phyloP scores from a whole-genome alignment of 2,888 invertebrate genomes.

The Ptilodon capucinus region DNA sequence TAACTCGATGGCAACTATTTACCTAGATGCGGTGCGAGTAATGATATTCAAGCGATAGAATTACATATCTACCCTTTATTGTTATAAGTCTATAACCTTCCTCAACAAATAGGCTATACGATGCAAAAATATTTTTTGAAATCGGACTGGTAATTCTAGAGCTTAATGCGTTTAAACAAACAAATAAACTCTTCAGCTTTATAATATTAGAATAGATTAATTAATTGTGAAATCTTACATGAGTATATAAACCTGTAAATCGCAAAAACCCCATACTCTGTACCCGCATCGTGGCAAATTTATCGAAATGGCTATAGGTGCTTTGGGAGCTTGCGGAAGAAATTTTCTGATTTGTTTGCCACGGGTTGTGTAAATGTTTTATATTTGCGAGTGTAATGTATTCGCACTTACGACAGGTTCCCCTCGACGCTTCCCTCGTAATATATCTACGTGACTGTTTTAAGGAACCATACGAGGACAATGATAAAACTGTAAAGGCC shows the following conservation, averaged over 20 bases:
- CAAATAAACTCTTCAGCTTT: too few relatives aligned
- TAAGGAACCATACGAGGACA: neutral
- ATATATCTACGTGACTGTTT: neutral
- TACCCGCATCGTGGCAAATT: slow-evolving; percentile 15
- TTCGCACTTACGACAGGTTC: neutral
- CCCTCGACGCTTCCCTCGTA: neutral
- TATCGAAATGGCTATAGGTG: slow-evolving; percentile 34
- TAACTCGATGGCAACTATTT: slow-evolving; percentile 58
- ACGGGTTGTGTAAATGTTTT: slow-evolving; percentile 23
- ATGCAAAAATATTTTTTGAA: too few relatives aligned
- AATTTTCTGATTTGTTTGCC: slow-evolving; percentile 36
- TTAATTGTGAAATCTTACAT: neutral
- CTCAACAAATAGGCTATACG: too few relatives aligned
- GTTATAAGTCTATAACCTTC: too few relatives aligned
- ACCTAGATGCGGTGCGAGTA: slow-evolving; percentile 21
- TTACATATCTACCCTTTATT: too few relatives aligned
- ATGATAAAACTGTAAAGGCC: too few relatives aligned
- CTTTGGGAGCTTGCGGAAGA: slow-evolving; percentile 35
- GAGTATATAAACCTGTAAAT: neutral
- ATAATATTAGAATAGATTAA: too few relatives aligned
- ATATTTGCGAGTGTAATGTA: slow-evolving; percentile 7
- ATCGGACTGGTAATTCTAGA: too few relatives aligned
- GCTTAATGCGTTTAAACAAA: too few relatives aligned
- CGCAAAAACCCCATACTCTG: neutral
- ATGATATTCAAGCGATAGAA: slow-evolving; percentile 11